phyloP scores from a whole-genome alignment of 1,140 invertebrate species.

The Fopius arisanus region DNA sequence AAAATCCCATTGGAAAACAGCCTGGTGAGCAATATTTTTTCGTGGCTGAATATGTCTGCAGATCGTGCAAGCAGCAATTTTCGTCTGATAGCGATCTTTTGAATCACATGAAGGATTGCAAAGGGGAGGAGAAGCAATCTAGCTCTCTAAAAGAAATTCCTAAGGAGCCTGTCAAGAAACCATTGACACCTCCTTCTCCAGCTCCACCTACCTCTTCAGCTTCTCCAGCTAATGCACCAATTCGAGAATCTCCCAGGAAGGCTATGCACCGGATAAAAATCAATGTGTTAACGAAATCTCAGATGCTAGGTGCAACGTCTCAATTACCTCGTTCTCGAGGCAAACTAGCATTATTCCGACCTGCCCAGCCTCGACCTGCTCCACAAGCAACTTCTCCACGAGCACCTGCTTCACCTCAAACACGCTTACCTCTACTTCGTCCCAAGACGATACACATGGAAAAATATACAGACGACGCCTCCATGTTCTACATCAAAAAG shows the following conservation, averaged over 20 bases:
- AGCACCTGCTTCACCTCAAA: not conserved
- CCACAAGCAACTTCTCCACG: not conserved
- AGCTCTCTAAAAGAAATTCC: not conserved
- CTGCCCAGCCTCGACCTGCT: not conserved
- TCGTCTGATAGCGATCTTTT: slow-evolving; percentile 34
- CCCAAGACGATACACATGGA: too few species aligned
- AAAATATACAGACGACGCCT: not conserved
- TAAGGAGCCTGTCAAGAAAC: not conserved
- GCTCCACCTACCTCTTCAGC: too few species aligned
- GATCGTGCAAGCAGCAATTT: slow-evolving; percentile 47
- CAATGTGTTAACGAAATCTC: too few species aligned
- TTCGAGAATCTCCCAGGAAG: too few species aligned
- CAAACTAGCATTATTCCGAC: not conserved
- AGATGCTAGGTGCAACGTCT: too few species aligned
- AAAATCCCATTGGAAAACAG: slow-evolving; percentile 23
- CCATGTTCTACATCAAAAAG: not conserved
- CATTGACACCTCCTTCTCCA: too few species aligned
- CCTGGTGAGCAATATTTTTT: slow-evolving; percentile 42
- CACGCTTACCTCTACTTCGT: not conserved
- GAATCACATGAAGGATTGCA: slow-evolving; percentile 35
- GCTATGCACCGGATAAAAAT: too few species aligned
- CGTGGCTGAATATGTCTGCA: slow-evolving; percentile 54
- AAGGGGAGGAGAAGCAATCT: not conserved
- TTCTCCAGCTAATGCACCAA: too few species aligned
- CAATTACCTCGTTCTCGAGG: not conserved